Percentiles rank a stretch among this genome's conserved stretches.
phyloP scores from a whole-genome alignment of 1,140 invertebrate genomes.

The Procambarus clarkii region DNA sequence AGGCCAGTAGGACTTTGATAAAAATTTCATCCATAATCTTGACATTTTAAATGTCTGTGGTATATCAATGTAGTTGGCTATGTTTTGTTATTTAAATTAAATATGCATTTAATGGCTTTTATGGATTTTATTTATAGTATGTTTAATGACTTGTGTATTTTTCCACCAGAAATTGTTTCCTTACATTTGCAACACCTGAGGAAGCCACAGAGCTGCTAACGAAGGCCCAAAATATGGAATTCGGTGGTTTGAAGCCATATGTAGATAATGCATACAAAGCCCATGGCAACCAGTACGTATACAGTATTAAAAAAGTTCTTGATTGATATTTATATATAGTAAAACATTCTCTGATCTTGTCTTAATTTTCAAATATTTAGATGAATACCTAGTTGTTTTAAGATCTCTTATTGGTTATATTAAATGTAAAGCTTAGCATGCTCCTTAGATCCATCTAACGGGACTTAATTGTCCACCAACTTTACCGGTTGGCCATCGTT shows the following conservation, averaged over 20 bases:
- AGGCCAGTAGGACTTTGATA: no score
- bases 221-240: not conserved
- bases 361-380: no score
- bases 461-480: constrained; percentile 23
- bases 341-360: no score
- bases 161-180: not conserved
- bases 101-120: no score
- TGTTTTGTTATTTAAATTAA: no score
- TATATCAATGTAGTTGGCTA: no score
- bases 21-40: no score
- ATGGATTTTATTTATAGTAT: no score
- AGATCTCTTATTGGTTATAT: not conserved
- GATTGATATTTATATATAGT: no score
- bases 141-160: no score
- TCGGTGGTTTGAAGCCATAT: not conserved
- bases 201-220: not conserved
- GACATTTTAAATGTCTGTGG: no score
- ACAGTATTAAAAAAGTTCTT: not conserved
- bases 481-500: constrained; percentile 32
- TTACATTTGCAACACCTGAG: not conserved
- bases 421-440: not conserved
- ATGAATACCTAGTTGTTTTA: no score
- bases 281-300: not conserved
- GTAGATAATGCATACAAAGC: constrained; percentile 10
- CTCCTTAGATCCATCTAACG: constrained; percentile 39